phyloP scores from a whole-genome alignment of 2,797 vertebrate genomes.

The Octomys mimax region DNA sequence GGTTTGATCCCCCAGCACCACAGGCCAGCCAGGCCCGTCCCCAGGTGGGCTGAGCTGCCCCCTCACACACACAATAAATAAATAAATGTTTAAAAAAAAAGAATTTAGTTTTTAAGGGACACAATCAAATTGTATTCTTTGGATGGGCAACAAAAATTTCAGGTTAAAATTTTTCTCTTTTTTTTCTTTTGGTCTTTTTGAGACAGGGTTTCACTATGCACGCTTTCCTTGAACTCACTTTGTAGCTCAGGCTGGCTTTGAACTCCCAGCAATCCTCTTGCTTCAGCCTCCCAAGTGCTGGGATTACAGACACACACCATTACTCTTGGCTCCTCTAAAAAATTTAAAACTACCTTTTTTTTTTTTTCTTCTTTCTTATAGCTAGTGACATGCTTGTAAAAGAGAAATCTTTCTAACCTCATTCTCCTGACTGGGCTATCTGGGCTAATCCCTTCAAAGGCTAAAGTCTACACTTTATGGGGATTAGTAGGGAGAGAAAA shows the following conservation, averaged over 20 bases:
- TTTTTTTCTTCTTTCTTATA: not conserved
- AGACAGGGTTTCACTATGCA: not conserved
- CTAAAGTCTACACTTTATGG: not conserved
- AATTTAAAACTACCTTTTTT: not conserved
- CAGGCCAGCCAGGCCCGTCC: too few relatives aligned
- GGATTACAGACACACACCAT: not conserved
- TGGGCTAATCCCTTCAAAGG: conserved; percentile 32
- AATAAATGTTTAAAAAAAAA: too few relatives aligned
- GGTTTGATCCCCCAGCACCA: too few relatives aligned
- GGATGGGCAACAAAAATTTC: conserved; percentile 30
- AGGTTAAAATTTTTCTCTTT: conserved; percentile 5
- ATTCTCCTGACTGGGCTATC: not conserved
- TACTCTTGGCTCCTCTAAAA: not conserved
- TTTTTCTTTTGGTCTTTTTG: too few relatives aligned
- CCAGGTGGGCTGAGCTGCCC: too few relatives aligned
- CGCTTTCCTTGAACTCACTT: not conserved
- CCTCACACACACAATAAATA: too few relatives aligned
- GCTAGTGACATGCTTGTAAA: conserved; percentile 49
- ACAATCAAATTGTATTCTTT: conserved; percentile 18
- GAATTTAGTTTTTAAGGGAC: conserved; percentile 36
- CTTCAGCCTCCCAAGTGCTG: not conserved
- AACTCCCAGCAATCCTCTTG: not conserved
- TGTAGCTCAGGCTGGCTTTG: not conserved
- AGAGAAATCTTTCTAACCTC: conserved; percentile 33
- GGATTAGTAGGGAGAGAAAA: not conserved